Percentiles rank a stretch among this genome's conserved stretches.
phyloP scores from a whole-genome alignment of 2,113 vertebrate genomes.

The Chaetorhynchus papuensis region DNA sequence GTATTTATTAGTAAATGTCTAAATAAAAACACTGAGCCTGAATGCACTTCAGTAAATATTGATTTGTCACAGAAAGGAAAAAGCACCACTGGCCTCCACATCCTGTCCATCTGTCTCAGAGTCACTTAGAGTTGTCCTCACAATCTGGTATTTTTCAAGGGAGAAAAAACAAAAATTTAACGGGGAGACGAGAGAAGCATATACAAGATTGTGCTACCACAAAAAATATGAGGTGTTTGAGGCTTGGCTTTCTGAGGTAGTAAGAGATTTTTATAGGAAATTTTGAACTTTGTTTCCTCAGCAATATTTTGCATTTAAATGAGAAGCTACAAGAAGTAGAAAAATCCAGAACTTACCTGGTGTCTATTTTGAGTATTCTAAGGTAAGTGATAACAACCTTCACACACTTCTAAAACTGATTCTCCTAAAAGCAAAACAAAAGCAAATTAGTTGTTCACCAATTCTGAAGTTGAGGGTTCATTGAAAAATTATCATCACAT shows the following conservation, averaged over 20 bases:
- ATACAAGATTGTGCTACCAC: neutral
- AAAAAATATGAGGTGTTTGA: neutral
- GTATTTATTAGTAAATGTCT: neutral
- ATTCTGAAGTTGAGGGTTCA: neutral
- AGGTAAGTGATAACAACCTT: neutral
- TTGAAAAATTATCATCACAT: neutral
- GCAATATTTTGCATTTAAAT: neutral
- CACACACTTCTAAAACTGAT: neutral
- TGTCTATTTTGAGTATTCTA: neutral
- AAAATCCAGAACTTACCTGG: slow-evolving; percentile 3
- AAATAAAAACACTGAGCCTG: neutral
- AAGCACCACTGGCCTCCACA: neutral
- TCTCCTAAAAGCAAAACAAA: slow-evolving; percentile 32
- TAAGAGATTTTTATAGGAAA: neutral
- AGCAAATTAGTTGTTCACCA: neutral
- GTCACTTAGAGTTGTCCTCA: neutral
- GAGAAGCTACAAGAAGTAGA: neutral
- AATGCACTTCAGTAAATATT: neutral
- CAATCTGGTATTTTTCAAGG: neutral
- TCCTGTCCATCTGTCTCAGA: neutral
- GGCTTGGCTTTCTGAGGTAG: neutral
- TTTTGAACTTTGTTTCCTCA: neutral
- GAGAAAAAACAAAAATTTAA: neutral
- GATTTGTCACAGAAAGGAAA: neutral
- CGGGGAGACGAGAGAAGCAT: neutral